Base-by-base conservation (phyloP, 2,113 vertebrate genomes). In the Hippotragus niger region DNA sequence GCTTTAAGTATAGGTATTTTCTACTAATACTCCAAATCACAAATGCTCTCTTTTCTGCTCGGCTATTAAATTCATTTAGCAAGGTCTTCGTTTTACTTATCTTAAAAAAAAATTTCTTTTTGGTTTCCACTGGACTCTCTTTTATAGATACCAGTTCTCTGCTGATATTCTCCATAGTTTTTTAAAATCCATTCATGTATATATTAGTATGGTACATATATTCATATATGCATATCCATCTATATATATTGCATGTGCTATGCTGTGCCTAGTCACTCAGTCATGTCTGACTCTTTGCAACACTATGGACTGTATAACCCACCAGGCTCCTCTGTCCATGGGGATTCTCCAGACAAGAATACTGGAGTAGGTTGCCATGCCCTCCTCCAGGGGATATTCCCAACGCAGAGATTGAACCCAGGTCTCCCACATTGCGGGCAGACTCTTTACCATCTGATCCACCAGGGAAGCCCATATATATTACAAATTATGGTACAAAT, bases 21-120 rank as follows among this genome's bases (percentile, higher is more conserved):
- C 40, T 90, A 14, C 78, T 40, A 74, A 43, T 84, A n/a, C 52
- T 53, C 1, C 53, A 84, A 89, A 60, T 76, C 19, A 21, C 33
- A 36, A 47, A 47, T 89, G 45, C 57, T 81, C 43, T 31, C 45
- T 40, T 36, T 50, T 89, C 52, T 50, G 31, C 36, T 23, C 36
- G 57, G 31, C 36, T 94, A 23, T 36, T 82, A 55, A 67, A 36
- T 82, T 82, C 8, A 82, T 47, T 89, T 47, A 23, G 2, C 27
- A 50, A 36, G 50, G 21, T 81, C 29, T 67, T n/a, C 7, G 10
- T 47, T 82, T 94, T 5, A 55, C 58, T 57, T 36, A 80, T 0
- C 17, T 19, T 40, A 29, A 4, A 0, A 36, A 36, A 88, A n/a
- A n/a, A 2, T 0, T 0, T 83, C 0, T 76, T 43, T 36, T 88